phyloP scores from a whole-genome alignment of 2,113 vertebrate genomes.

The Spheniscus mendiculus region DNA sequence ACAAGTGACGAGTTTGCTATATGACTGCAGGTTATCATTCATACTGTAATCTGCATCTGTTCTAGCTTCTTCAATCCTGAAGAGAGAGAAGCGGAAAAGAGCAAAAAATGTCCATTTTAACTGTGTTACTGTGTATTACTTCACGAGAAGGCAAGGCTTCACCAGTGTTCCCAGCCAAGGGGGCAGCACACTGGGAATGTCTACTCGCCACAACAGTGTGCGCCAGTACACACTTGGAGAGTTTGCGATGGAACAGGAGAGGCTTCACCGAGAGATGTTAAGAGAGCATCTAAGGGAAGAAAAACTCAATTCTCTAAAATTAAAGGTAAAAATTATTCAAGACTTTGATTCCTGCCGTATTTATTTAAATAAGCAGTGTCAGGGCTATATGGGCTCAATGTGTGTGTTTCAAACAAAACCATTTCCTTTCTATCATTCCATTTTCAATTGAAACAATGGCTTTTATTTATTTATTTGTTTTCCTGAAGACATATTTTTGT shows the following conservation, averaged over 20 bases:
- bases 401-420: background rate
- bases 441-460: background rate
- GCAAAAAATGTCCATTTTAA: slow-evolving; percentile 95
- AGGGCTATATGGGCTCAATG: background rate
- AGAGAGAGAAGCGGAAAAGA: slow-evolving; percentile 92
- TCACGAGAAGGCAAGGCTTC: slow-evolving; percentile 94
- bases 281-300: slow-evolving; percentile 95
- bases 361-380: background rate
- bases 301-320: slow-evolving; percentile 93
- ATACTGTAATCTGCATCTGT: slow-evolving; percentile 13
- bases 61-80: slow-evolving; percentile 92
- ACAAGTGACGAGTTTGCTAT: background rate
- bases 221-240: slow-evolving; percentile 94
- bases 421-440: background rate
- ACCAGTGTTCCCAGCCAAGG: slow-evolving; percentile 98
- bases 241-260: slow-evolving; percentile 93
- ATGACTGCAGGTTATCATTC: background rate
- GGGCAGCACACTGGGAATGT: slow-evolving; percentile 97
- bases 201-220: slow-evolving; percentile 91
- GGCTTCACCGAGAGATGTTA: slow-evolving; percentile 93
- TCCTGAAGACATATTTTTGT: background rate
- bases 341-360: background rate
- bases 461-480: background rate
- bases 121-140: slow-evolving; percentile 98
- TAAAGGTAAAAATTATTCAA: slow-evolving; percentile 80